These are phyloP conservation scores for Drosophila orena DNA, from an alignment of 1,140 invertebrate species.

Conservation along the genomic window DNA sequence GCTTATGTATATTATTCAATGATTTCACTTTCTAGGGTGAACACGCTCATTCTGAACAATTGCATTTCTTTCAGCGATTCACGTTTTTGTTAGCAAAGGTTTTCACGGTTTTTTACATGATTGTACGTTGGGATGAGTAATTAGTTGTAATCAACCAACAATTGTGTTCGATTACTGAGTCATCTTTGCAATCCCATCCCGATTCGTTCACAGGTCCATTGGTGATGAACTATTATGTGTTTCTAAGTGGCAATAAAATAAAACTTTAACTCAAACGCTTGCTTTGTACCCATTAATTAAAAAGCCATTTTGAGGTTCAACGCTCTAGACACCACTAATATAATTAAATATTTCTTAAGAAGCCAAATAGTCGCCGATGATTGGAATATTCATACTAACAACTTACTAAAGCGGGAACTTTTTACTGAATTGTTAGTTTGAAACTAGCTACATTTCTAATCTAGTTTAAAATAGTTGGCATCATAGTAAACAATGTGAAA, in stretches of 20 bases:
- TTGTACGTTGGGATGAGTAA: constrained; percentile 23
- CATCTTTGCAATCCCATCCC: constrained; percentile 1
- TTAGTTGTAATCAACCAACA: constrained; percentile 18
- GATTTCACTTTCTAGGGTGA: constrained; percentile 28
- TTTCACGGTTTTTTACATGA: constrained; percentile 9
- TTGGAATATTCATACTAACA: no score
- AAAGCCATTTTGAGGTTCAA: background rate
- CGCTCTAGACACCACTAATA: background rate
- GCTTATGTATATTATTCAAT: background rate
- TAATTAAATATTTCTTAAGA: background rate
- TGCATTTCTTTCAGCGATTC: constrained; percentile 15
- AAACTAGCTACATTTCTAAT: no score
- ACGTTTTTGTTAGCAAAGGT: constrained; percentile 6
- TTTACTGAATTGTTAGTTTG: no score
- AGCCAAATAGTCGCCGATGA: background rate
- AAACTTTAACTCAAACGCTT: background rate
- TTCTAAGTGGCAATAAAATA: background rate
- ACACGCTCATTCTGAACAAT: constrained; percentile 7
- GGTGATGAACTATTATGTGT: background rate
- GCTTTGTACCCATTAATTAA: background rate
- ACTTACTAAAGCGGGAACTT: no score
- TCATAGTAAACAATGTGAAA: no score
- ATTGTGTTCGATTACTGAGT: constrained; percentile 6
- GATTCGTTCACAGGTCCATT: background rate
- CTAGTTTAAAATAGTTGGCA: no score